Evolutionary conservation across 2,113 vertebrate species (phyloP).

Genomic region (Pithys albifrons): DNA sequence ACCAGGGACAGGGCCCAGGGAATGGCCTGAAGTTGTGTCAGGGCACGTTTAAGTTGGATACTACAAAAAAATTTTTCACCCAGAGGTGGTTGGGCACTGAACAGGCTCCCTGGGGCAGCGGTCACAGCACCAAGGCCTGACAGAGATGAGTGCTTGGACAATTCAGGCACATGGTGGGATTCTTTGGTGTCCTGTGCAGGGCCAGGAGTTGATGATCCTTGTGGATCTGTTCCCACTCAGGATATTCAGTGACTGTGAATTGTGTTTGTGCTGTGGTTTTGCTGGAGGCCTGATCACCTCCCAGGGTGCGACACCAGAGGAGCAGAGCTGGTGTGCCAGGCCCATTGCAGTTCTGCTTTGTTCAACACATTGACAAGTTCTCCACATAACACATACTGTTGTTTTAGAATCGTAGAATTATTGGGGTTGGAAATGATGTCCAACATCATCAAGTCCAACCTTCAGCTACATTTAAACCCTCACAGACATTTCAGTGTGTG

Average conservation of each 20-base stretch:
- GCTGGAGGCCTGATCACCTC: accelerated
- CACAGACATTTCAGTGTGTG: accelerated
- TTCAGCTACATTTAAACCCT: not conserved
- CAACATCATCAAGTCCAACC: not conserved
- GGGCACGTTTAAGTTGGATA: no score
- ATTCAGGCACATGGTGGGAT: accelerated
- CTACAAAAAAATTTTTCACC: no score
- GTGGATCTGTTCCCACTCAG: not conserved
- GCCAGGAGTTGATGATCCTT: not conserved
- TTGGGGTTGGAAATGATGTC: not conserved
- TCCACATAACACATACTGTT: not conserved
- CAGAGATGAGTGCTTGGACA: not conserved
- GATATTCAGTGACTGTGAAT: not conserved
- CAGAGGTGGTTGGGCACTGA: not conserved
- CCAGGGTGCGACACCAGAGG: accelerated
- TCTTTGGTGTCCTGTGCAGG: no score
- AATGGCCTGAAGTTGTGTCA: no score
- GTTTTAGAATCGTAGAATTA: not conserved
- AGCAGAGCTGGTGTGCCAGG: not conserved
- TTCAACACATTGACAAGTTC: not conserved
- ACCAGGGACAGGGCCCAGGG: no score
- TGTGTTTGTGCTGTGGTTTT: not conserved
- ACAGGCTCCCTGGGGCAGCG: not conserved
- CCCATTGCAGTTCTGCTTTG: not conserved
- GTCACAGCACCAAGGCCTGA: not conserved